Evolutionary conservation across 2,888 invertebrate species (phyloP), one percentile per base, ranked within the genome.

Genomic region (Xiphydria camelus): DNA sequence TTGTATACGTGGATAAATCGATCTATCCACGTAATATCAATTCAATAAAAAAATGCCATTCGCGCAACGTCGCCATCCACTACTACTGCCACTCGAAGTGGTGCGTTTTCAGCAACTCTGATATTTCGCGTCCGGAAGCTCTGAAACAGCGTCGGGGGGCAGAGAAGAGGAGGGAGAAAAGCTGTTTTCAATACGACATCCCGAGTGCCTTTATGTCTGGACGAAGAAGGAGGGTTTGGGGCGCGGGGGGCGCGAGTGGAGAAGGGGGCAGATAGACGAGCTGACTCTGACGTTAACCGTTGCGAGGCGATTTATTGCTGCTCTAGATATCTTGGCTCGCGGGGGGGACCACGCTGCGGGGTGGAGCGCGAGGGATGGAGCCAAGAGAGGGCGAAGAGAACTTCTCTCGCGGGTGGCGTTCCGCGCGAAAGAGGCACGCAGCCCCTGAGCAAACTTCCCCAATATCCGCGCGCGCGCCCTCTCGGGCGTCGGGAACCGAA

Each of bases 271-370:
- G 56, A 54, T 47, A 59, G 54, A 52, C 57, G 55, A 59, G 55
- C 70, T 71, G 74, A 62, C 48, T 58, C 49, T 61, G 73, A 69
- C 74, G 57, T 73, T 74, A 71, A 74, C 62, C 60, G 62, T 58
- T 62, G 51, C 39, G 52, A 53, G 50, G 41, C 61, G 69, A 73
- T 75, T 75, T 75, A 73, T 72, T 49, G 66, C 62, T 52, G 47
- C 59, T 61, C 62, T 46, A 50, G 63, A 67, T 69, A 63, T 62
- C 64, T 52, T 55, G 59, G 43, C 35, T 36, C 46, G 37, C 32
- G 44, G 20, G 41, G 45, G 40, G 44, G 21, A 45, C 9, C 19
- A 10, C 22, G 15, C n/a, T 2, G 34, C 34, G n/a, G 18, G 17
- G 35, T 23, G 35, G 9, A 32, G 19, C 32, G 39, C 20, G 37